Base-by-base conservation (phyloP, 2,888 invertebrate species). In the Nymphalis urticae region DNA sequence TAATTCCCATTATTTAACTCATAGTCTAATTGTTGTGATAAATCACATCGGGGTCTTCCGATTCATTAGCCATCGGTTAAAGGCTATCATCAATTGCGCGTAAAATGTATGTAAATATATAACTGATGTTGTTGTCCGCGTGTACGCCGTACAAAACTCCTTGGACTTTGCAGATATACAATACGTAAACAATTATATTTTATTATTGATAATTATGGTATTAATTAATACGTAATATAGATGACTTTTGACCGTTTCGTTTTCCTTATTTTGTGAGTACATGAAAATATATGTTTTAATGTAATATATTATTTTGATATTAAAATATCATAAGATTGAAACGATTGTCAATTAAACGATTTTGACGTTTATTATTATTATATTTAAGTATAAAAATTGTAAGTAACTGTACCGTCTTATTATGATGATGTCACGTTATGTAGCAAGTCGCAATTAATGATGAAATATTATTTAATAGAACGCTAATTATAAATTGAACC, bases 71-170 rank as follows among this genome's bases (percentile, higher is more conserved):
- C 42, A 74, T 76, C 69, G 68, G 78, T 75, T 77, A 72, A 62
- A 76, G 88, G 88, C 86, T 89, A 90, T 90, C 89, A 74, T 58
- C 73, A 75, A 81, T 76, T 85, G 81, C 85, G 86, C 76, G 81
- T 82, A 78, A 76, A 75, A 77, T 73, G 71, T 75, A 69, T 70
- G 56, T 73, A 48, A 27, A 16, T 51, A 50, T 61, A 62, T 60
- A 47, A 48, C 48, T 64, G 53, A 56, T 66, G 66, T 66, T 72
- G 65, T 72, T 61, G 66, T 62, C 68, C 64, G 68, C 64, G 51
- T 36, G 47, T 56, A 56, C 66, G 63, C 48, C 59, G 65, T 68
- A 65, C 62, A 68, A 59, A 70, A 71, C 66, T 60, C 64, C 32
- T 69, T 69, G 69, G 69, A 72, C 71, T 69, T 42, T 72, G 27